A percentile compares a stretch with the other conserved stretches of the same genome.
phyloP scores from a whole-genome alignment of 2,888 invertebrate species.

The Rambutsinella grinnellia region DNA sequence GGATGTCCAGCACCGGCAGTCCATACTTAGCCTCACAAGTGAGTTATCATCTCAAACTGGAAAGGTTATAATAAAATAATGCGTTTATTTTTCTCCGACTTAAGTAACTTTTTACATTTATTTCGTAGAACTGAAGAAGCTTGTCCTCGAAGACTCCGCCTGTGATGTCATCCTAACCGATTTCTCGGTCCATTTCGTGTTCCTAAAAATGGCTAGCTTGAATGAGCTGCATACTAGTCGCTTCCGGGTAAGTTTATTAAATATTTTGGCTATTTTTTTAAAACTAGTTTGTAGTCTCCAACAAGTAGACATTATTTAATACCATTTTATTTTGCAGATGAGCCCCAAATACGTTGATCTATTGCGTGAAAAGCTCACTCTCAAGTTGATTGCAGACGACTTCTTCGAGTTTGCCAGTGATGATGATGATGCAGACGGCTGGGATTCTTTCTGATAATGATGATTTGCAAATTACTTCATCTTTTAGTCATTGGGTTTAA shows the following conservation, averaged over 20 bases:
- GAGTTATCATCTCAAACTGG: constrained; percentile 3
- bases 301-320: too few relatives aligned
- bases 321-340: too few relatives aligned
- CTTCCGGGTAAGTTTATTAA: constrained; percentile 37
- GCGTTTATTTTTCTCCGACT: not conserved
- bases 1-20: constrained; percentile 29
- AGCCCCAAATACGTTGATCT: constrained; percentile 35
- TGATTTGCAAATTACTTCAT: not conserved
- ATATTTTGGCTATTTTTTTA: too few relatives aligned
- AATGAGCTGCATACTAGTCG: constrained; percentile 17
- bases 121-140: constrained; percentile 33
- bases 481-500: not conserved
- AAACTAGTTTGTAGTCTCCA: too few relatives aligned
- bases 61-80: not conserved
- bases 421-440: not conserved
- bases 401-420: constrained; percentile 12
- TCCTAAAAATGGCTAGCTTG: constrained; percentile 41
- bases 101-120: not conserved
- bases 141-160: constrained; percentile 34
- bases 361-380: constrained; percentile 12
- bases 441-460: not conserved
- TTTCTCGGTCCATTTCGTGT: constrained; percentile 24
- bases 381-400: constrained; percentile 24
- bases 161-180: constrained; percentile 29
- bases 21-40: constrained; percentile 36